Evolutionary conservation across 2,888 invertebrate genomes (phyloP).

Genomic region (Zootermopsis nevadensis): DNA sequence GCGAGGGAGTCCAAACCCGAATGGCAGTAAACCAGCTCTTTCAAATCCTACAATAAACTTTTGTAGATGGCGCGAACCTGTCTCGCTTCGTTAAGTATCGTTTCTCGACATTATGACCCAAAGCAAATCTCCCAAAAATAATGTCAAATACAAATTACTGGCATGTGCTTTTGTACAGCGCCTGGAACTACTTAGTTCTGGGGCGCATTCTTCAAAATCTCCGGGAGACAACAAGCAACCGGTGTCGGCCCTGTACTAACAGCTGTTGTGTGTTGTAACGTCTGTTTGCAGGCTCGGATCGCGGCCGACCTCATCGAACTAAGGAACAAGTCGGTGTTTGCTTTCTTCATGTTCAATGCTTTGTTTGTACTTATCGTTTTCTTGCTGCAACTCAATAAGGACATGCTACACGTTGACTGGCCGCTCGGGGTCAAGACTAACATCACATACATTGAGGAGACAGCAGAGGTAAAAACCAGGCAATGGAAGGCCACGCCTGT

Average conservation of each 20-base stretch:
- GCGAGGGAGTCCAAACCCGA: too few relatives aligned
- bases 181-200: too few relatives aligned
- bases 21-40: too few relatives aligned
- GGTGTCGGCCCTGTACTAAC: slow-evolving; percentile 7
- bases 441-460: slow-evolving; percentile 92
- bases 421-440: slow-evolving; percentile 95
- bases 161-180: too few relatives aligned
- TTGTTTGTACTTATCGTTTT: slow-evolving; percentile 99
- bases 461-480: slow-evolving; percentile 79
- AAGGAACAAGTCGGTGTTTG: slow-evolving; percentile 96
- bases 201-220: too few relatives aligned
- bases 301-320: slow-evolving; percentile 92
- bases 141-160: too few relatives aligned
- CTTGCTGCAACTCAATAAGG: slow-evolving; percentile 98
- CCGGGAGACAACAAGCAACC: neutral
- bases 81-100: too few relatives aligned
- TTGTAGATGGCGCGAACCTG: too few relatives aligned
- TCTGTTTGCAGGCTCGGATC: slow-evolving; percentile 81
- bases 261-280: slow-evolving; percentile 29
- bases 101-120: too few relatives aligned
- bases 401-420: slow-evolving; percentile 97
- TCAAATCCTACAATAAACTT: too few relatives aligned
- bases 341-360: slow-evolving; percentile 99
- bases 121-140: too few relatives aligned
- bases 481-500: slow-evolving; percentile 2